Base-by-base conservation (phyloP, 2,888 invertebrate genomes). In the Acanthococcus lagerstroemiae region DNA sequence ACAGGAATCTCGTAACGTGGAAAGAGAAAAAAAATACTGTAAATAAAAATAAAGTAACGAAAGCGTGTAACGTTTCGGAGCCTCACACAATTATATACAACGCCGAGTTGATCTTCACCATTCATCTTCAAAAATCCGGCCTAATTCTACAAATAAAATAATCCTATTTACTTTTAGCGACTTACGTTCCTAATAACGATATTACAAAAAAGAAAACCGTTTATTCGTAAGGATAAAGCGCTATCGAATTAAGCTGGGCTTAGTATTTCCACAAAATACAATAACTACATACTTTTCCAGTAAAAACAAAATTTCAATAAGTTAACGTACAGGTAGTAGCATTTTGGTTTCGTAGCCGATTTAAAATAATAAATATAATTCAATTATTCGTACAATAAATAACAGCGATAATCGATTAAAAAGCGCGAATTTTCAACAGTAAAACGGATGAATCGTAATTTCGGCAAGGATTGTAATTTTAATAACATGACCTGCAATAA, bases 261-360 rank as follows among this genome's bases (percentile, higher is more conserved):
- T n/a, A n/a, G n/a, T n/a, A n/a, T n/a, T n/a, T n/a, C n/a, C n/a
- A n/a, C n/a, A n/a, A n/a, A n/a, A n/a, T n/a, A n/a, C n/a, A n/a
- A n/a, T n/a, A n/a, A n/a, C n/a, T n/a, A n/a, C n/a, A n/a, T n/a
- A n/a, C n/a, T n/a, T n/a, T n/a, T n/a, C n/a, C n/a, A n/a, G n/a
- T n/a, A n/a, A n/a, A n/a, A n/a, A n/a, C n/a, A n/a, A n/a, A n/a
- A n/a, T n/a, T n/a, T n/a, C n/a, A n/a, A 57, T 57, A 22, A 57
- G 37, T 37, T 21, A 30, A 30, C 37, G 24, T 57, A 57, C 22
- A n/a, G n/a, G n/a, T n/a, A n/a, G 44, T 19, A 57, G 25, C 25
- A 57, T 44, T 57, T 57, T 57, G 57, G 57, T 57, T 44, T 57
- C 37, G 45, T 44, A 57, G 57, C 57, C 57, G 22, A 45, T 44